Evolutionary conservation across 2,113 vertebrate species (phyloP), one percentile per base, ranked within the genome.

Genomic region (Sylvia atricapilla): DNA sequence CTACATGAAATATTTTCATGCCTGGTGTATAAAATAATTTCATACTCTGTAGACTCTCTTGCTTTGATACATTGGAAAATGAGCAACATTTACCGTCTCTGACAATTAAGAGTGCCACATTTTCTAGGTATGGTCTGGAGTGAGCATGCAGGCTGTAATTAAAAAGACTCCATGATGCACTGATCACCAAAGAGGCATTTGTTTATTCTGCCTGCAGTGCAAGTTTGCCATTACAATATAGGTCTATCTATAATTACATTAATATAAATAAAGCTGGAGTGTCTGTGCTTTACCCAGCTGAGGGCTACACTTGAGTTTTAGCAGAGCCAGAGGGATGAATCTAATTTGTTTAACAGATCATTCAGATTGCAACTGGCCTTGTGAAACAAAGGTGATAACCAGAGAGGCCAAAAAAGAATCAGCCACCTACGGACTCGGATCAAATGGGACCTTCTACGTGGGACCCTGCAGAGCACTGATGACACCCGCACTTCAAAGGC

Each of bases 161-260:
- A 76, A 87, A 91, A 85, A 56, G 49, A 24, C 2, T 7, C 8
- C 64, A 50, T 60, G 56, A 82, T 91, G 87, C 44, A 50, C 50
- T 69, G 67, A 90, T 86, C 85, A 91, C 62, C 55, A 64, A 83
- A 93, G 81, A 89, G 81, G 19, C 50, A 59, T 93, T 95, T 84
- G 52, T 87, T 95, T 86, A 55, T 95, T 90, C 73, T 90, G 67
- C 90, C 82, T 93, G 47, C 63, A 49, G 78, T 68, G 35, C 79
- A 83, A 86, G 30, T 33, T 84, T 14, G 13, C 47, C 64, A 60
- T 75, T 94, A 86, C 47, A 88, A 28, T 81, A 77, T 63, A 81
- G 18, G 79, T 37, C 88, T 95, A 88, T 66, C 73, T 94, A 37
- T 90, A 96, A 93, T 94, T 83, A 91, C 46, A 77, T 77, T 92